Conservation (phyloP, 2,888 invertebrate genomes). For the Epinotia ramella region DNA sequence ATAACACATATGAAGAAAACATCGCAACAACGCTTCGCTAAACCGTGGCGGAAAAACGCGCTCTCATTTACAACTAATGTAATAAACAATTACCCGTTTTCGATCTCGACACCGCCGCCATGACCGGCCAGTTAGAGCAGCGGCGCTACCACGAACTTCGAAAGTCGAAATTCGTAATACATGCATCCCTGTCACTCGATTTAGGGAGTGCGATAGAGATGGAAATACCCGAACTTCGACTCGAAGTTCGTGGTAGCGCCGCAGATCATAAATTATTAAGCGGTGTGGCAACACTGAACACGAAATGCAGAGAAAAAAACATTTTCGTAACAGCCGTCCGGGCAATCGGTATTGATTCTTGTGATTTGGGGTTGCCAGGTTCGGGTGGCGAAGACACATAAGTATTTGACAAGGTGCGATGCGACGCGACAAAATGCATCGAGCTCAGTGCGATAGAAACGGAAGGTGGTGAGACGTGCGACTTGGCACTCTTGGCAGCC, state of each 20-base stretch:
- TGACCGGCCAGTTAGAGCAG: conserved; percentile 60
- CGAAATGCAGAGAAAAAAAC: conserved; percentile 59
- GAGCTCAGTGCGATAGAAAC: too few relatives aligned
- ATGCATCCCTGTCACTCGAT: too few relatives aligned
- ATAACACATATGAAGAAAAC: conserved; percentile 22
- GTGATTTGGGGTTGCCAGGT: conserved; percentile 49
- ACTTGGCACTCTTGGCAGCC: too few relatives aligned
- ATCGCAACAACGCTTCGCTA: conserved; percentile 20
- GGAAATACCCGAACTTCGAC: too few relatives aligned
- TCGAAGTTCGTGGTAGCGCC: too few relatives aligned
- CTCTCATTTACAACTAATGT: conserved; percentile 44
- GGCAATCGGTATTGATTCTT: conserved; percentile 55
- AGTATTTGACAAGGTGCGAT: neutral
- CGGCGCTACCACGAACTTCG: too few relatives aligned
- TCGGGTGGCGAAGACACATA: neutral
- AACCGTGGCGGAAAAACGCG: conserved; percentile 42
- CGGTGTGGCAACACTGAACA: conserved; percentile 55
- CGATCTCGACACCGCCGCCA: conserved; percentile 67
- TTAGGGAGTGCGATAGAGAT: too few relatives aligned
- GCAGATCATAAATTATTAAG: conserved; percentile 54
- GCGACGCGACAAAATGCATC: neutral
- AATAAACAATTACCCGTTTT: conserved; percentile 55
- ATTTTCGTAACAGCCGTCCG: conserved; percentile 61
- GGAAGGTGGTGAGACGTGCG: too few relatives aligned
- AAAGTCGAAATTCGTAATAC: too few relatives aligned